Conservation (phyloP, 2,888 invertebrate genomes). For the Ariolimax columbianus region DNA sequence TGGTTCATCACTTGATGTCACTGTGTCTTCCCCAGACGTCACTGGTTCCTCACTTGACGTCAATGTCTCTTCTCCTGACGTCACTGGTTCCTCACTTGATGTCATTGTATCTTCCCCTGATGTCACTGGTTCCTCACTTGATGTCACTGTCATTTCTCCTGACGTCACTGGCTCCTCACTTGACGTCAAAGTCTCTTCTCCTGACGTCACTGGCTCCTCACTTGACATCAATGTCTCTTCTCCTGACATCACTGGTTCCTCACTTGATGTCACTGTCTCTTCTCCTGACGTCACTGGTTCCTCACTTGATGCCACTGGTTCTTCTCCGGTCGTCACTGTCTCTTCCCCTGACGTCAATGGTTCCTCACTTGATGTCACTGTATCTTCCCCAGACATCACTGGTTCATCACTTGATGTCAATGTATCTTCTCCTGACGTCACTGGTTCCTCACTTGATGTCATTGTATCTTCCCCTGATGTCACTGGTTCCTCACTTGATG, state of each 20-base stretch:
- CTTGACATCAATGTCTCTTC: background rate
- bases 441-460: conserved; percentile 1
- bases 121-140: background rate
- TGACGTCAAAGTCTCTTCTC: background rate
- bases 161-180: background rate
- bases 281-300: background rate
- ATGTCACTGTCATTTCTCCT: background rate
- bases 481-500: background rate
- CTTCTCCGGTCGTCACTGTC: background rate
- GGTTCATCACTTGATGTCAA: background rate
- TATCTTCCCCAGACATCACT: background rate
- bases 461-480: conserved; percentile 5
- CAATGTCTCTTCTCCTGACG: background rate
- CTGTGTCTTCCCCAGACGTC: conserved; percentile 26
- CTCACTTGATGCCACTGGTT: background rate
- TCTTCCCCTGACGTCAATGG: background rate
- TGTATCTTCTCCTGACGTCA: background rate
- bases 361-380: background rate
- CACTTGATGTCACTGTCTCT: background rate
- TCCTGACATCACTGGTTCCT: background rate
- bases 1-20: background rate
- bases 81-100: background rate
- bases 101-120: background rate
- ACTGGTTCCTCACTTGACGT: conserved; percentile 9
- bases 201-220: background rate